Percentiles rank a stretch among this genome's conserved stretches.
Conservation (phyloP, 2,113 vertebrate species). For the Nerophis ophidion region DNA sequence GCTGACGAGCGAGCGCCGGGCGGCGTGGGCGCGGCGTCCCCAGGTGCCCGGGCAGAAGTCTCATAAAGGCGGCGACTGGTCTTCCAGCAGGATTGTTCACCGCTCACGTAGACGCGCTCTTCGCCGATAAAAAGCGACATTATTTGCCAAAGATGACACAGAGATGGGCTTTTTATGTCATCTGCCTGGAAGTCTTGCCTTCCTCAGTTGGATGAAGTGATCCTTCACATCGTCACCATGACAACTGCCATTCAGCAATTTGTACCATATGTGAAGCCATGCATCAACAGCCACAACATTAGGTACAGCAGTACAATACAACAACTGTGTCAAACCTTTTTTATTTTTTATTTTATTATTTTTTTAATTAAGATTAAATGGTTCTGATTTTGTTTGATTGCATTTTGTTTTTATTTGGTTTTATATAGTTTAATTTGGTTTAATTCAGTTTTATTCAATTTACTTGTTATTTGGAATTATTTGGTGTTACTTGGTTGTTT, state of each 20-base stretch:
- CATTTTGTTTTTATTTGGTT: no score
- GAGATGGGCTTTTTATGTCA: conserved; percentile 5
- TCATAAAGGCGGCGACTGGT: conserved; percentile 53
- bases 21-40: no score
- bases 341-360: no score
- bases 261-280: background rate
- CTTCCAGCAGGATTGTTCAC: conserved; percentile 31
- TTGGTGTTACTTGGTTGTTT: no score
- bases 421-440: no score
- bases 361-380: no score
- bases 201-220: background rate
- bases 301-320: background rate
- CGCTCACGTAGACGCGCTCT: conserved; percentile 19
- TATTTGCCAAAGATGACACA: conserved; percentile 5
- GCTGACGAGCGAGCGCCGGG: conserved; percentile 51
- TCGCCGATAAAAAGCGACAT: conserved; percentile 22
- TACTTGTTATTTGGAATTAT: no score
- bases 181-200: background rate
- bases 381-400: no score
- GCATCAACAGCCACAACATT: background rate
- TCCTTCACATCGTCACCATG: background rate
- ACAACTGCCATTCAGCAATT: background rate
- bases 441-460: no score
- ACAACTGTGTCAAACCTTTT: no score
- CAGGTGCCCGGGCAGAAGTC: background rate